These are phyloP conservation scores for Stenoptilia bipunctidactyla DNA, from an alignment of 2,888 invertebrate genomes.

Conservation along the genomic window DNA sequence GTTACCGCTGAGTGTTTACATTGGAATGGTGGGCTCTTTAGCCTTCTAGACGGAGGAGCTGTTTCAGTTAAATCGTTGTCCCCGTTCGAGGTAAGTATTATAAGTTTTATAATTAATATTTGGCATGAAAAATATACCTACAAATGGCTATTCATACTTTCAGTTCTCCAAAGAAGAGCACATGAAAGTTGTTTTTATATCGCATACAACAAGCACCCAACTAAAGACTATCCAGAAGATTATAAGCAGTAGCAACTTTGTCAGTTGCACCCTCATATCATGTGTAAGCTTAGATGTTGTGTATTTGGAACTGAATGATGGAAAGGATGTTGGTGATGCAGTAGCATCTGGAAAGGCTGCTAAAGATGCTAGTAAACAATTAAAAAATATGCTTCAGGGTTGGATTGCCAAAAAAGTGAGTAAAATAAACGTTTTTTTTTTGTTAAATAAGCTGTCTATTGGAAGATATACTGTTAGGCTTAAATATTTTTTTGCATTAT, in stretches of 20 bases:
- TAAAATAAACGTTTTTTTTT: too few relatives aligned
- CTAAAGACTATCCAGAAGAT: slow-evolving; percentile 71
- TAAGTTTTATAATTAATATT: too few relatives aligned
- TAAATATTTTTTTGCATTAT: too few relatives aligned
- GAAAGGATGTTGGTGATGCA: slow-evolving; percentile 42
- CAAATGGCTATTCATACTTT: too few relatives aligned
- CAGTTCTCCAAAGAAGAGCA: slow-evolving; percentile 43
- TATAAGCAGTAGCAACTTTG: slow-evolving; percentile 71
- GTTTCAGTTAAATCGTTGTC: slow-evolving; percentile 74
- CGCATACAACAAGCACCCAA: slow-evolving; percentile 65
- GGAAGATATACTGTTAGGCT: too few relatives aligned
- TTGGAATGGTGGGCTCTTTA: slow-evolving; percentile 76
- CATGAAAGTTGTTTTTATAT: slow-evolving; percentile 68
- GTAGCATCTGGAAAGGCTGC: slow-evolving; percentile 38
- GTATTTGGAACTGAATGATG: slow-evolving; percentile 49
- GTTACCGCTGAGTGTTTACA: slow-evolving; percentile 75
- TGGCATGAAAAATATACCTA: too few relatives aligned
- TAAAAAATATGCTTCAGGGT: slow-evolving; percentile 37
- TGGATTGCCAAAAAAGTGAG: slow-evolving; percentile 74
- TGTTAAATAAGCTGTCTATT: too few relatives aligned
- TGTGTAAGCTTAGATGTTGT: slow-evolving; percentile 69
- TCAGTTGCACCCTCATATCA: slow-evolving; percentile 73
- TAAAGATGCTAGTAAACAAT: slow-evolving; percentile 36
- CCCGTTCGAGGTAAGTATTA: slow-evolving; percentile 65
- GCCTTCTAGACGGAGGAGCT: slow-evolving; percentile 73